Percentiles rank a stretch among this genome's conserved stretches.
Evolutionary conservation across 2,113 vertebrate species (phyloP).

Genomic region (Apteryx mantelli): DNA sequence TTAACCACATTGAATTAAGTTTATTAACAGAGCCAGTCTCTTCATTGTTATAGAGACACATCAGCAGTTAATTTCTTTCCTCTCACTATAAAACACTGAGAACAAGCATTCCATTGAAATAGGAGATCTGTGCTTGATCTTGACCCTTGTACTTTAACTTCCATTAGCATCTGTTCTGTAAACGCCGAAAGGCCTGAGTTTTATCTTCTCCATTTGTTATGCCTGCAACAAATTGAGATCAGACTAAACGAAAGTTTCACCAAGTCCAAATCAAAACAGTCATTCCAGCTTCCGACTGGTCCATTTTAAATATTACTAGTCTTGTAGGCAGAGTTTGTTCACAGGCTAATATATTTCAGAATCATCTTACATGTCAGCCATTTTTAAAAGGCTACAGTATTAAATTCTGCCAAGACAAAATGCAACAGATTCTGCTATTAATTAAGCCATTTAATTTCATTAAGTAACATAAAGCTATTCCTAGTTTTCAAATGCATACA

Average conservation of each 20-base stretch:
- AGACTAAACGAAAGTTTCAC: not conserved
- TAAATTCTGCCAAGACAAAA: not conserved
- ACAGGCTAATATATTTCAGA: not conserved
- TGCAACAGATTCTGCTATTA: not conserved
- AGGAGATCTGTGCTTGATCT: not conserved
- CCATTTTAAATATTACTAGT: not conserved
- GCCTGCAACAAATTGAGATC: not conserved
- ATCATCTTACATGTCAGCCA: not conserved
- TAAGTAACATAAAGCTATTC: not conserved
- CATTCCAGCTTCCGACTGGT: not conserved
- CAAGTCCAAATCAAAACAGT: not conserved
- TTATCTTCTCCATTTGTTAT: not conserved
- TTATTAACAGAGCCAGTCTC: not conserved
- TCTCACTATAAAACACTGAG: not conserved
- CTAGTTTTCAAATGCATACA: not conserved
- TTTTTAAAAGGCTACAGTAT: not conserved
- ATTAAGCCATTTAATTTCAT: not conserved
- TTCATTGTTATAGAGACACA: not conserved
- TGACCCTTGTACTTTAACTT: not conserved
- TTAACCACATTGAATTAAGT: not conserved
- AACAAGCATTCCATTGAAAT: not conserved
- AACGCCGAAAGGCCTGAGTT: not conserved
- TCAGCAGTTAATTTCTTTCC: slow-evolving; percentile 4
- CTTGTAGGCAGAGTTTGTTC: not conserved
- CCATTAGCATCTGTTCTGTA: not conserved